Evolutionary conservation across 2,797 vertebrate genomes (phyloP), one percentile per base, ranked within the genome.

Genomic region (Melanotaenia nigrans): DNA sequence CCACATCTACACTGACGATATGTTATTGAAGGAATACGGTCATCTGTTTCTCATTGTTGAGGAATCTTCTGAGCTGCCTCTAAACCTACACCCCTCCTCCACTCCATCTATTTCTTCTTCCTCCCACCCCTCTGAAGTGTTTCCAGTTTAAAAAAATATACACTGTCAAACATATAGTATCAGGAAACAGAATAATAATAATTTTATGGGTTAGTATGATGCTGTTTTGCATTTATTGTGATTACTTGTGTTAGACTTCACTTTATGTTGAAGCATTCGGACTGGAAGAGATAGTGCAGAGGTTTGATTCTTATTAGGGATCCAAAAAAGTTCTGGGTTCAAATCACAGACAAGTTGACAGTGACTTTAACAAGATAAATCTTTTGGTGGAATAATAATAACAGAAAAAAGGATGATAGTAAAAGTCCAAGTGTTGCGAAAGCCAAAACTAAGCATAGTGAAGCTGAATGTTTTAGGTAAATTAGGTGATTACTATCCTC

Each of bases 31-130:
- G 56, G 73, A 90, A 82, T 73, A 75, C 22, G 8, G 36, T 91
- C 90, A 93, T 93, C 90, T 93, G 92, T 78, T 93, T 91, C 82
- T 91, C 80, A 86, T 93, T 91, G 84, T 78, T 68, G 69, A 89
- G 89, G 90, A 92, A 92, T 92, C 85, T 87, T 82, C 30, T 76
- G 81, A 79, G 77, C 79, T 5, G 24, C 63, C 59, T 69, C 70
- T 63, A 72, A 45, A 40, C 42, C 71, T 68, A 1, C 69, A 4
- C 66, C 75, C 68, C 62, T 38, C 67, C 56, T 42, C 47, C 61
- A 20, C 59, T 16, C 14, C 24, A 16, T 22, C n/a, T 55, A 47
- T 38, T 47, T 45, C 7, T 22, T 13, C 30, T 32, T 49, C 14
- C 53, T 12, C 55, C 45, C 65, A 40, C 47, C 61, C 42, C 33